Base-by-base conservation (phyloP, 1,140 invertebrate species). In the Pogonus chalceus region DNA sequence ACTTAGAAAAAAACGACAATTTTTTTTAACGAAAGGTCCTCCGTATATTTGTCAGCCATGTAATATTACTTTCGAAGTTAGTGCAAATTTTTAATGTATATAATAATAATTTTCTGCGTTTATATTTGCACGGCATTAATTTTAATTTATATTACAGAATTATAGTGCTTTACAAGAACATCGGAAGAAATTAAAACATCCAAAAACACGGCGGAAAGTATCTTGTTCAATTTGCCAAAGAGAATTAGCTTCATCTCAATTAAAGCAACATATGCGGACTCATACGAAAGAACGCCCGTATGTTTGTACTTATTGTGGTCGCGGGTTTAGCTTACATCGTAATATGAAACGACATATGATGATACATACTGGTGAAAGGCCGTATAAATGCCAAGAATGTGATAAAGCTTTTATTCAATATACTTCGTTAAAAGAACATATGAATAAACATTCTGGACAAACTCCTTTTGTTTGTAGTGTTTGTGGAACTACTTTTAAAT, bases 391-490 rank as follows among this genome's bases (percentile, higher is more conserved):
- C 21, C 3, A 49, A 21, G 3, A 20, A 14, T 49, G 47, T 20
- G 47, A 16, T 18, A 49, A 21, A 10, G 23, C 7, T 4, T 49
- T 22, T 23, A 49, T 21, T 20, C 20, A 49, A 10, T 2, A 7
- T 3, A 49, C 47, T 4, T 22, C 20, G 10, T 20, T 49, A 23
- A 4, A 49, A 7, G 20, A 49, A 22, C 75, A 65, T 72, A 77
- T 71, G 63, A 68, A 62, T 0, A 56, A 60, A 22, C 85, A 88
- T 64, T 76, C 74, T 35, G 79, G 84, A 12, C 83, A 87, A 64
- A 87, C 85, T 64, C 83, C 83, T 2, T 85, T 83, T 65, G 69
- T 75, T 58, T 86, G 84, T 68, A 69, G 70, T 43, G 77, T 81
- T 60, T 87, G 85, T 66, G 75, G 74, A 47, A 87, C 87, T 65